Percentiles rank a stretch among this genome's conserved stretches.
Conservation (phyloP, 53 echinoderm and acorn worm genomes). For the Holothuria scabra region DNA sequence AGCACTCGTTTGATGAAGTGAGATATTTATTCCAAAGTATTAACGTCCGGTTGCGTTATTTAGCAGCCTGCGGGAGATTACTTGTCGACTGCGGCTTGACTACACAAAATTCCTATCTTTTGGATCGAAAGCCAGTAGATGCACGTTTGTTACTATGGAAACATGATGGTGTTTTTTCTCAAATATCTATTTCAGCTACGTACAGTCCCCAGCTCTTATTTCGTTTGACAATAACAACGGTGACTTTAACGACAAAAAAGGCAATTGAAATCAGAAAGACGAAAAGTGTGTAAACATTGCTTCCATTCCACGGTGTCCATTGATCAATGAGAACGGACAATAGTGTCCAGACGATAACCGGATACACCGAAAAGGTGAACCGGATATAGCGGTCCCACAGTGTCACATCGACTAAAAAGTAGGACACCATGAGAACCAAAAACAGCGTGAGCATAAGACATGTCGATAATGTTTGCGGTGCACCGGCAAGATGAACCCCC, state of each 20-base stretch:
- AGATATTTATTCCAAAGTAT: too few species aligned
- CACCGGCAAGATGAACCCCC: constrained; percentile 45
- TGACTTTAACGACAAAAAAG: constrained; percentile 5
- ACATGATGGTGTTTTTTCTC: too few species aligned
- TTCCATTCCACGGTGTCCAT: constrained; percentile 3
- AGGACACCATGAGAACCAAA: constrained; percentile 46
- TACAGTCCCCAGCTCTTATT: constrained; percentile 15
- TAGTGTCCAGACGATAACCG: constrained; percentile 53
- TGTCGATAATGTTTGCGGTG: constrained; percentile 14
- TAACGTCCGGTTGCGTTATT: too few species aligned
- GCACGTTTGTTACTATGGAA: too few species aligned
- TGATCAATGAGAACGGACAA: constrained; percentile 22
- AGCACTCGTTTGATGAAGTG: too few species aligned
- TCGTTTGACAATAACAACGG: not conserved
- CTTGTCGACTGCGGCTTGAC: too few species aligned
- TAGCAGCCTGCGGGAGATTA: too few species aligned
- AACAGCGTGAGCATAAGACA: constrained; percentile 47
- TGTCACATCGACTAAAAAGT: constrained; percentile 54
- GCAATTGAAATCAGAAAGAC: not conserved
- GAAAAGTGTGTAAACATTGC: not conserved
- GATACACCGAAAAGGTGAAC: constrained; percentile 54
- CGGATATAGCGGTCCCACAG: constrained; percentile 56
- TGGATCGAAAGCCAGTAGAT: too few species aligned
- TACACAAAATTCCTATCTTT: too few species aligned
- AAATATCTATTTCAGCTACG: not conserved